These are phyloP conservation scores for Copidosoma aretas DNA, from an alignment of 2,888 invertebrate genomes.

Conservation along the genomic window DNA sequence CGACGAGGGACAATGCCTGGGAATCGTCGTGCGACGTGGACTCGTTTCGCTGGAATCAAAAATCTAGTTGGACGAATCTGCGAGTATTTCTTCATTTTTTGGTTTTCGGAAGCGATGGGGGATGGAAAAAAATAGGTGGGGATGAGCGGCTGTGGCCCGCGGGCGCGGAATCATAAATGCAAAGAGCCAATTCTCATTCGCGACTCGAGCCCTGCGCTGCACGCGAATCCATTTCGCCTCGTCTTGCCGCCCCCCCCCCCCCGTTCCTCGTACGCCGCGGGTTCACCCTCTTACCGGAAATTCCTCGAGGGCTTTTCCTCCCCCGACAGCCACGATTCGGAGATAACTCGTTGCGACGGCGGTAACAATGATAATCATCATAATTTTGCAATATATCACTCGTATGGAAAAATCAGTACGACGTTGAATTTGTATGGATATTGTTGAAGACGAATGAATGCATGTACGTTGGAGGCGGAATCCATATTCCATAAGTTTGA, in stretches of 20 bases:
- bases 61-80: too few species aligned
- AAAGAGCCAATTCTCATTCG: constrained; percentile 34
- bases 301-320: neutral
- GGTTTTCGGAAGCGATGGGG: neutral
- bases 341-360: too few species aligned
- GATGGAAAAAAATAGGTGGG: neutral
- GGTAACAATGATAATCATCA: too few species aligned
- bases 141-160: neutral
- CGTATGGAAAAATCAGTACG: too few species aligned
- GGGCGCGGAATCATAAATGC: constrained; percentile 21
- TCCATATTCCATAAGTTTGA: too few species aligned
- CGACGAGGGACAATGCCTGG: neutral
- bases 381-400: too few species aligned
- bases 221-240: constrained; percentile 1
- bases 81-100: neutral
- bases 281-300: neutral
- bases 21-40: too few species aligned
- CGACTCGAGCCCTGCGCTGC: constrained; percentile 1
- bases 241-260: neutral
- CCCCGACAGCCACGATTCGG: neutral
- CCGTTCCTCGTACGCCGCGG: too few species aligned
- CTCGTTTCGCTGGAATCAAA: too few species aligned
- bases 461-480: too few species aligned
- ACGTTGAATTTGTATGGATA: too few species aligned
- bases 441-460: too few species aligned